Evolutionary conservation across 2,888 invertebrate species (phyloP), one percentile per base, ranked within the genome.

Genomic region (Thyatira batis): DNA sequence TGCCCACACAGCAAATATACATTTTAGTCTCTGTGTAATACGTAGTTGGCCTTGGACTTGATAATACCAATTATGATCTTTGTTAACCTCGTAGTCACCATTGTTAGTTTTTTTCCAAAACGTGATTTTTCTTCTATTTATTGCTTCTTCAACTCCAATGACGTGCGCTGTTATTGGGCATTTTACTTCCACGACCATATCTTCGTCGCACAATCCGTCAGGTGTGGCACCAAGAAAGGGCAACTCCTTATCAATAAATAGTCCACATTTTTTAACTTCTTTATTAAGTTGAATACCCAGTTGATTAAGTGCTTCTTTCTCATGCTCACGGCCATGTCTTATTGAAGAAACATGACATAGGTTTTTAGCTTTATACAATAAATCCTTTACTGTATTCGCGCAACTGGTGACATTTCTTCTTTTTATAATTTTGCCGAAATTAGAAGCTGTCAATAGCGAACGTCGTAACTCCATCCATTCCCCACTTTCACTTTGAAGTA

Each of bases 31-130:
- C 33, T 50, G 25, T 3, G 56, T 57, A 13, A 60, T 46, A 20
- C 57, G 55, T 2, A 60, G 43, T 48, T 60, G 62, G 0, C 62
- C 57, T 45, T 62, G 55, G 3, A 57, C 45, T 49, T 62, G 62
- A 13, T 30, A 49, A 17, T 43, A 60, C 57, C 58, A 58, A n/a
- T 51, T 44, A 48, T 50, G 27, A 4, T 50, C 55, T 45, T 52
- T 55, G 11, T 57, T 45, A 17, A 44, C 8, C 20, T 49, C 23
- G 11, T 28, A 20, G 17, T 17, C 28, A 11, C 50, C 28, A 28
- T 20, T 8, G 4, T 6, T 23, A 5, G 33, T 39, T 20, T 13
- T 13, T 49, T 49, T 49, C 11, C 8, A 51, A 45, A 39, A 50
- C 10, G 46, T 39, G 23, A 23, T 21, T 45, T 33, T 57, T 51